Evolutionary conservation across 2,113 vertebrate species (phyloP), one percentile per base, ranked within the genome.

Genomic region (Menidia beryllina): DNA sequence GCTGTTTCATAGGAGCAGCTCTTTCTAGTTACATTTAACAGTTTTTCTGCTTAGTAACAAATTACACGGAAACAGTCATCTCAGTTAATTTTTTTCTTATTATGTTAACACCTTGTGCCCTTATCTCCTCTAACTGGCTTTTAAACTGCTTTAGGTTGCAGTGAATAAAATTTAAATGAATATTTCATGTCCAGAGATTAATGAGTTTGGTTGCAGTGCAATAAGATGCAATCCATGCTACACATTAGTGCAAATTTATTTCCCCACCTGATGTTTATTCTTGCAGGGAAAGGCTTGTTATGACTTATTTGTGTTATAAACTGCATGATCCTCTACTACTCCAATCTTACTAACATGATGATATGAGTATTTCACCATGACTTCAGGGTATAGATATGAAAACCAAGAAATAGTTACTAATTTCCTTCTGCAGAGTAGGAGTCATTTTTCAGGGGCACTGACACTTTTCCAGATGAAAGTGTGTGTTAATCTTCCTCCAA

Each of bases 401-500:
- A 1, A 50, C 48, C 43, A 69, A 69, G 45, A 71, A 77, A 65
- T 19, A 45, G 55, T 77, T 49, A 65, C 53, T 75, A 3, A 74
- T 85, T 85, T 82, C 51, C 36, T 80, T 68, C 25, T 56, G 30
- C 13, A 17, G 47, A 52, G 27, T 12, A 39, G 23, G 58, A 70
- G 61, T 78, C 58, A 84, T 87, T 88, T 82, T 30, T 87, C 73
- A 77, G 25, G 21, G 17, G 4, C 34, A 47, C 39, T 79, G 74
- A 82, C 56, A 68, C 72, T 81, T 81, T 78, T 72, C 43, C 54
- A 72, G 79, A 81, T 76, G 48, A 80, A 85, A 81, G 38, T 52
- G 60, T 53, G 23, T 52, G 50, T 75, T 79, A 72, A 68, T 81
- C 62, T 72, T 80, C 71, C 56, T 72, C 36, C 52, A 77, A 67